A percentile compares a stretch with the other conserved stretches of the same genome.
These are phyloP conservation scores for Leucoraja ocellata DNA, from an alignment of 2,797 vertebrate species.

Conservation along the genomic window DNA sequence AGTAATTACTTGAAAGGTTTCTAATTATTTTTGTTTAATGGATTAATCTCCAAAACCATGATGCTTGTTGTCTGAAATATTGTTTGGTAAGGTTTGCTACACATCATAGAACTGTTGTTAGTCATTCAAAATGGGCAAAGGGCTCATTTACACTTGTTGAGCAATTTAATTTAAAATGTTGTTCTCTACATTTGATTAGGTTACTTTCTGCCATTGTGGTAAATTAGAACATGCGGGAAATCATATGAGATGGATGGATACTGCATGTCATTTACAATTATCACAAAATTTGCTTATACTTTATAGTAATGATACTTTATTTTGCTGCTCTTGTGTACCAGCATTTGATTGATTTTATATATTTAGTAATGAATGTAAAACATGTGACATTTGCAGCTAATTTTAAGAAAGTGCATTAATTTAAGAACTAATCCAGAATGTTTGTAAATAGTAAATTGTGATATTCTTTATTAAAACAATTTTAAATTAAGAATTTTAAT, in stretches of 20 bases:
- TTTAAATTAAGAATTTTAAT: too few relatives aligned
- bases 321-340: not conserved
- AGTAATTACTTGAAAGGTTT: not conserved
- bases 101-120: not conserved
- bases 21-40: not conserved
- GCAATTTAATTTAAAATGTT: not conserved
- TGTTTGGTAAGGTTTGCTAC: not conserved
- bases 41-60: not conserved
- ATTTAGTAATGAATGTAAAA: not conserved
- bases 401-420: not conserved
- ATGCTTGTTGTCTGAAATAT: not conserved
- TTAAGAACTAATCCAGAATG: not conserved
- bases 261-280: not conserved
- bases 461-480: not conserved
- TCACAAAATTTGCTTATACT: not conserved
- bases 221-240: not conserved
- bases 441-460: not conserved
- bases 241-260: not conserved
- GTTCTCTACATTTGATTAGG: not conserved
- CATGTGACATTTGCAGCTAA: not conserved
- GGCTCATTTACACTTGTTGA: not conserved
- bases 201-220: not conserved
- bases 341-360: not conserved
- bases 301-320: not conserved
- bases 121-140: not conserved